Evolutionary conservation across 30 jellyfish, hydroid and myxozoan species (phyloP).

Genomic region (Cassiopea xamachana): DNA sequence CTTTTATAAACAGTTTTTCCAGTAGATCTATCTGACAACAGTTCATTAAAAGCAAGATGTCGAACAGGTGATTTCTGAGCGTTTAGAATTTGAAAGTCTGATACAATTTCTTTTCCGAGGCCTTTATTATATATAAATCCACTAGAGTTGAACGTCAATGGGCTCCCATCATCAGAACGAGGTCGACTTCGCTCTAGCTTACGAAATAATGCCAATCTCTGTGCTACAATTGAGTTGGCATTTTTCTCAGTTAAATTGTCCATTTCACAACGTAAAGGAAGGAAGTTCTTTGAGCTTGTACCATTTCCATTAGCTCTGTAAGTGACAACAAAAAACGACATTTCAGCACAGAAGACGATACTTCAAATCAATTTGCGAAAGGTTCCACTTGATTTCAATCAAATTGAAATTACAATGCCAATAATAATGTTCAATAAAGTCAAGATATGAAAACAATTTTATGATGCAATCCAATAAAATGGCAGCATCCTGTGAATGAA

Average conservation of each 20-base stretch:
- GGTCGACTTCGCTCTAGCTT: conserved; percentile 90
- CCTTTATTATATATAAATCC: conserved; percentile 52
- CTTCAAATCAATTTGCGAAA: background rate
- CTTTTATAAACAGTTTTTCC: background rate
- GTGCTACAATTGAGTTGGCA: conserved; percentile 76
- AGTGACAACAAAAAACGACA: conserved; percentile 58
- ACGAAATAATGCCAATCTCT: conserved; percentile 69
- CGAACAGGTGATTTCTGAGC: conserved; percentile 18
- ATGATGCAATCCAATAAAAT: too few relatives aligned
- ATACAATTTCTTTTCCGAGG: conserved; percentile 6
- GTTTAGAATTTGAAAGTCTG: conserved; percentile 36
- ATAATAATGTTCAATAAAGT: too few relatives aligned
- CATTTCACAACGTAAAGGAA: conserved; percentile 12
- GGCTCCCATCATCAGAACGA: conserved; percentile 92
- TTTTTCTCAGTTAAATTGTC: conserved; percentile 25
- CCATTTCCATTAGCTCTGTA: conserved; percentile 30
- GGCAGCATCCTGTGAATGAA: too few relatives aligned
- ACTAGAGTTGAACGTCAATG: conserved; percentile 31
- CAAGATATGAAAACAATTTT: too few relatives aligned
- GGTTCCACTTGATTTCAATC: background rate
- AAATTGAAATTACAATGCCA: too few relatives aligned
- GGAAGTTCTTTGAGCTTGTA: background rate
- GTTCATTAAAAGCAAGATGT: background rate
- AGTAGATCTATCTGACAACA: background rate
- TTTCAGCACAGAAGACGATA: background rate